Evolutionary conservation across 2,113 vertebrate species (phyloP).

Genomic region (Prinia subflava): DNA sequence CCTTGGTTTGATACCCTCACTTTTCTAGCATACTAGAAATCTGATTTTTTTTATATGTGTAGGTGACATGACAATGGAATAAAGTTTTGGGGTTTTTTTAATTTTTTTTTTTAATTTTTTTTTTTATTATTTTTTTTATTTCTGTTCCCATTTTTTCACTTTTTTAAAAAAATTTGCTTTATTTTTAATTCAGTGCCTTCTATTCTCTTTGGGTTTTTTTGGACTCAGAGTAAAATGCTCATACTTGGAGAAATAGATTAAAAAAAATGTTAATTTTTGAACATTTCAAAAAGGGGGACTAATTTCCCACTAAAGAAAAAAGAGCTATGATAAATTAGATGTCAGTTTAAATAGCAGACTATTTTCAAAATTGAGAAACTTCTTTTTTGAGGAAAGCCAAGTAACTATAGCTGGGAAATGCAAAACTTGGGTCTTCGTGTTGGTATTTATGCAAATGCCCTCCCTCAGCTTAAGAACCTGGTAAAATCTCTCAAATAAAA

Average conservation of each 20-base stretch:
- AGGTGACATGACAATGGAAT: not conserved
- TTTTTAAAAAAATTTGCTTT: not conserved
- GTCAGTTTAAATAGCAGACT: not conserved
- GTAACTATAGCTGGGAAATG: not conserved
- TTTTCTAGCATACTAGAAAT: not conserved
- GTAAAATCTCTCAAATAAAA: not conserved
- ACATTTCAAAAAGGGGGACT: not conserved
- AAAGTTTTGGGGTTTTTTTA: not conserved
- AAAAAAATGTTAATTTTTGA: not conserved
- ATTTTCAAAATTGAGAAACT: not conserved
- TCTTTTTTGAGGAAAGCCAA: not conserved
- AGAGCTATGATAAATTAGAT: not conserved
- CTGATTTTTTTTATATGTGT: not conserved
- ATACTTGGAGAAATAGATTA: not conserved
- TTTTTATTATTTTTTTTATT: not conserved
- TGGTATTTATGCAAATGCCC: not conserved
- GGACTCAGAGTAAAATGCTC: not conserved
- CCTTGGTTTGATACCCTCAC: not conserved
- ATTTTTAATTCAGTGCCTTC: not conserved
- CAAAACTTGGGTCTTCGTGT: not conserved
- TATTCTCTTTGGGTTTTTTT: fast-evolving
- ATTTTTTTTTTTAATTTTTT: too few relatives aligned
- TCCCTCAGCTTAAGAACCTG: not conserved
- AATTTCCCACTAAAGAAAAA: not conserved
- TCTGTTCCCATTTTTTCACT: not conserved